phyloP scores from a whole-genome alignment of 2,888 invertebrate genomes.

The Idaea aversata region DNA sequence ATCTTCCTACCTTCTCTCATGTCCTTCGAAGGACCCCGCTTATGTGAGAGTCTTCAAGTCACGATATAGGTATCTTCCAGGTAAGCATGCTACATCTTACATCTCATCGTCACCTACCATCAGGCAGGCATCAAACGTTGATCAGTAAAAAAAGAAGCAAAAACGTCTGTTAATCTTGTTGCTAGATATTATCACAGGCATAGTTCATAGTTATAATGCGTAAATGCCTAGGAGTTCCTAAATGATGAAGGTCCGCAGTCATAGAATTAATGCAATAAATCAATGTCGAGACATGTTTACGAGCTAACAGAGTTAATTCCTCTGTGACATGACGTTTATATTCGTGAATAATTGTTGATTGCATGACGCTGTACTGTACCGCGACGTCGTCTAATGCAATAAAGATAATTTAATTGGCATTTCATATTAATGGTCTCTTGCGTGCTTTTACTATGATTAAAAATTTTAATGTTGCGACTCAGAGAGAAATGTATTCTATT shows the following conservation, averaged over 20 bases:
- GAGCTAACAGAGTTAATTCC: constrained; percentile 79
- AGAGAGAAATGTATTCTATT: neutral
- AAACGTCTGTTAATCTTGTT: too few relatives aligned
- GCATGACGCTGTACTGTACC: constrained; percentile 38
- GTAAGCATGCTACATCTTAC: too few relatives aligned
- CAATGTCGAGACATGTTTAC: constrained; percentile 77
- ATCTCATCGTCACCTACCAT: too few relatives aligned
- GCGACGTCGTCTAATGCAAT: constrained; percentile 30
- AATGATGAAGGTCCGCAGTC: constrained; percentile 61
- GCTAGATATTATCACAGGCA: neutral
- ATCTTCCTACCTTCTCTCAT: too few relatives aligned
- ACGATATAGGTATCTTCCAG: too few relatives aligned
- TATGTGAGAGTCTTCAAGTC: too few relatives aligned
- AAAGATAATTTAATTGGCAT: constrained; percentile 37
- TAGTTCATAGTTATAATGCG: neutral
- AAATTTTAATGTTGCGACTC: too few relatives aligned
- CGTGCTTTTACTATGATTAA: too few relatives aligned
- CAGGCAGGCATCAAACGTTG: too few relatives aligned
- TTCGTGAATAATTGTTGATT: constrained; percentile 77
- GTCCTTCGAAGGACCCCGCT: too few relatives aligned
- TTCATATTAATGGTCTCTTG: constrained; percentile 10
- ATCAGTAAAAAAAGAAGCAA: too few relatives aligned
- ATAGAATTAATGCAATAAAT: constrained; percentile 74
- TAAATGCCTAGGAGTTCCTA: constrained; percentile 38
- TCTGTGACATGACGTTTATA: constrained; percentile 76